These are phyloP conservation scores for Sminthurides bifidus DNA, from an alignment of 1,140 invertebrate species.

Conservation along the genomic window DNA sequence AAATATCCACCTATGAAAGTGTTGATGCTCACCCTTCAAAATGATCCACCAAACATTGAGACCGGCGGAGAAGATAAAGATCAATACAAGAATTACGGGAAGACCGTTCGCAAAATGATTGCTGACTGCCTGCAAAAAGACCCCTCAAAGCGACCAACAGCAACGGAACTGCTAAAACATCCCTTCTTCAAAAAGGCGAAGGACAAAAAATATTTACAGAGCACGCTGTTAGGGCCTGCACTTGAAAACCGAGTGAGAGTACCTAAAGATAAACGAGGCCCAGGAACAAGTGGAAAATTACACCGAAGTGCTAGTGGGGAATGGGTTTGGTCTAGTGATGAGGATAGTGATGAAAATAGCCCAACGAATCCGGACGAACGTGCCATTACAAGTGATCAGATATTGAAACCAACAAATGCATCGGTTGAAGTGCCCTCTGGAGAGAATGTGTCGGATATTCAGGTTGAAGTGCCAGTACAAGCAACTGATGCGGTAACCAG, in stretches of 20 bases:
- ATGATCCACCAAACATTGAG: slow-evolving; percentile 93
- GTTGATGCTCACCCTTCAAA: slow-evolving; percentile 92
- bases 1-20: slow-evolving; percentile 99
- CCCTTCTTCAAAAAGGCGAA: slow-evolving; percentile 99
- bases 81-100: slow-evolving; percentile 95
- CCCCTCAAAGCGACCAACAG: slow-evolving; percentile 76
- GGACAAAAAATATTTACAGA: slow-evolving; percentile 86
- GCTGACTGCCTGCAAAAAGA: slow-evolving; percentile 90
- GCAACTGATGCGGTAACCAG: no score
- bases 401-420: no score
- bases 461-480: no score
- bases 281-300: slow-evolving; percentile 73
- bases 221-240: slow-evolving; percentile 78
- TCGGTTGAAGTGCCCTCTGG: no score
- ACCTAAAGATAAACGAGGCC: slow-evolving; percentile 25
- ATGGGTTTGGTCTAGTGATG: slow-evolving; percentile 95
- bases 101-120: slow-evolving; percentile 93
- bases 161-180: slow-evolving; percentile 94
- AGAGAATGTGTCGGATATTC: background rate
- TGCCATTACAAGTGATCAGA: no score
- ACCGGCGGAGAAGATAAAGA: slow-evolving; percentile 80
- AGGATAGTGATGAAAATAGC: slow-evolving; percentile 39
- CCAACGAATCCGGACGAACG: no score
- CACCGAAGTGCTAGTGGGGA: slow-evolving; percentile 91
- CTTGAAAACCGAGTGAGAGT: slow-evolving; percentile 30